Evolutionary conservation across 2,888 invertebrate genomes (phyloP), one percentile per base, ranked within the genome.

Genomic region (Slavum lentiscoides): DNA sequence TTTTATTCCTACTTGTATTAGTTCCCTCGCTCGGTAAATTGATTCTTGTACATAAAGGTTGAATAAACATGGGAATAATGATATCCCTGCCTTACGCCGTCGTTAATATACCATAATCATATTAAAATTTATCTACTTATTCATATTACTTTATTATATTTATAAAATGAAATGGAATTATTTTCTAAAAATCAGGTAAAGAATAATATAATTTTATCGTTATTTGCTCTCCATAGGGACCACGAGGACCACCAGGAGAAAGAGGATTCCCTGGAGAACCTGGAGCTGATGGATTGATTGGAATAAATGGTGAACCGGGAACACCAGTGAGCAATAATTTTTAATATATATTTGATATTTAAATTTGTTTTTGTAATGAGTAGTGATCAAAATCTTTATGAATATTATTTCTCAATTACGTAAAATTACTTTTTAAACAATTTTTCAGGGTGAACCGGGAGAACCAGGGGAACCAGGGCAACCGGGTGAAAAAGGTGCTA

Each of bases 181-280:
- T 5, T 43, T 6, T 43, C 43, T 43, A 9, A 9, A 43, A 1
- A 6, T 43, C 7, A 43, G 43, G 6, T 43, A 43, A 5, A 43
- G 43, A 43, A 49, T 49, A 13, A 13, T 13, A 49, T 1, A 49
- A 49, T 49, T 55, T 55, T 55, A 19, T 55, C 19, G 1, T 55
- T 19, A 19, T 55, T 19, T 19, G 55, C 19, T 55, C 4, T 55
- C 19, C 7, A 49, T 58, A 77, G 73, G 83, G 83, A 6, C 80
- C 67, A 5, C 89, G 91, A 76, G 95, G 95, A n/a, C 90, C 90
- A 8, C 87, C 90, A 0, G 95, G 95, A 1, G 90, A 92, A 84
- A 86, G 88, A 67, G 94, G 94, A 11, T 87, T 89, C 69, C 87
- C 88, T 13, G 94, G 95, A 39, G 90, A 90, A 84, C 88, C 91